phyloP scores from a whole-genome alignment of 2,888 invertebrate species.

The Oasisia sp. region DNA sequence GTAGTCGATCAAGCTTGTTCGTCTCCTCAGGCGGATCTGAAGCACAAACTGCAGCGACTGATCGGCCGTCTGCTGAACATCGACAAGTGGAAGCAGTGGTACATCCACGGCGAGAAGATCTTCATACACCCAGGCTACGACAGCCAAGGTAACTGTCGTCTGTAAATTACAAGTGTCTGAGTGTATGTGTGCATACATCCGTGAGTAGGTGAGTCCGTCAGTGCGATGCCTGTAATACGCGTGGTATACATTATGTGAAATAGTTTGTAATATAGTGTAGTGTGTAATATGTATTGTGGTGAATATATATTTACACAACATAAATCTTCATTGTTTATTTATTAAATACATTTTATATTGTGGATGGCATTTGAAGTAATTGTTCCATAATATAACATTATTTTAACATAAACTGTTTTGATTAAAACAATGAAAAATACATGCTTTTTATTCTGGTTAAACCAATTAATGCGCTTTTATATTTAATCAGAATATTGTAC shows the following conservation, averaged over 20 bases:
- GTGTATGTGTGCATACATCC: not conserved
- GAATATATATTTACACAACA: no score
- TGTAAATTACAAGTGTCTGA: not conserved
- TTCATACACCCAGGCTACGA: conserved; percentile 50
- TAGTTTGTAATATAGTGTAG: not conserved
- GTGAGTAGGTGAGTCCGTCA: not conserved
- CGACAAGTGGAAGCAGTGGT: conserved; percentile 41
- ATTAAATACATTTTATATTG: no score
- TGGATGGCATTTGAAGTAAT: no score
- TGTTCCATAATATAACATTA: no score
- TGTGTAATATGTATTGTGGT: not conserved
- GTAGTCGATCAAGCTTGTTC: not conserved
- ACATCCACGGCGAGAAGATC: conserved; percentile 46
- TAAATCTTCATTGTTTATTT: no score
- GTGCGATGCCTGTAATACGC: not conserved
- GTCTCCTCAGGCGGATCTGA: conserved; percentile 20
- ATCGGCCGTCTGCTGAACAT: conserved; percentile 20
- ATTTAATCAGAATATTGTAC: not conserved
- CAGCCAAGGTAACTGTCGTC: not conserved
- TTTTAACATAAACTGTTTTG: no score
- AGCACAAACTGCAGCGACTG: conserved; percentile 21
- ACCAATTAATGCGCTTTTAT: no score
- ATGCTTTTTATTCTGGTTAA: no score
- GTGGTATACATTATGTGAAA: not conserved
- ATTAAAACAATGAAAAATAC: no score